Evolutionary conservation across 2,113 vertebrate genomes (phyloP).

Genomic region (Chaenogobius annularis): DNA sequence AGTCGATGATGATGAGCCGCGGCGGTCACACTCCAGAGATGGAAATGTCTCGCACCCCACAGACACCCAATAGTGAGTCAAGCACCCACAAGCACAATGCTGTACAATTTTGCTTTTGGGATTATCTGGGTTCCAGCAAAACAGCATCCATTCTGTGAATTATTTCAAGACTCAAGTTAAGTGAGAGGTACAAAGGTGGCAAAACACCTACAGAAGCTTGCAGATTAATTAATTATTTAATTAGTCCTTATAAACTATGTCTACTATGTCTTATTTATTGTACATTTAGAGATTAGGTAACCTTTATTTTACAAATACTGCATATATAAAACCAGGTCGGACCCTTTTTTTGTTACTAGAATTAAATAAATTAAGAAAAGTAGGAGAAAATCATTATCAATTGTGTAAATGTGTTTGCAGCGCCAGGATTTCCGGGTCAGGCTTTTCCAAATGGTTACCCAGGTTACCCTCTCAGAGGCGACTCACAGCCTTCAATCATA

Average conservation of each 20-base stretch:
- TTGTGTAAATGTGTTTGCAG: conserved; percentile 62
- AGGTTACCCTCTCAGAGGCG: conserved; percentile 85
- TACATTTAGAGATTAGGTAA: not conserved
- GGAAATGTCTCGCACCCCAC: conserved; percentile 83
- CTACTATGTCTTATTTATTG: not conserved
- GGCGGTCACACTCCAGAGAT: conserved; percentile 83
- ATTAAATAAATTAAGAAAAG: no score
- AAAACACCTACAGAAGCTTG: conserved; percentile 1
- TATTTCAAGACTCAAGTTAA: conserved; percentile 20
- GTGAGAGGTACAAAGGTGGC: conserved; percentile 11
- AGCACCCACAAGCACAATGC: conserved; percentile 1
- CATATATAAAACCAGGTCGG: no score
- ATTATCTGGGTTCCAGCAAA: conserved; percentile 28
- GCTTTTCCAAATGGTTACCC: conserved; percentile 93
- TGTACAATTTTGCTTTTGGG: conserved; percentile 22
- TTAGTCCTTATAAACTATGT: not conserved
- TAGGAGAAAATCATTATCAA: not conserved
- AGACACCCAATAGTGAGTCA: conserved; percentile 86
- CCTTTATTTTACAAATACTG: not conserved
- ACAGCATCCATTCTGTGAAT: conserved; percentile 9
- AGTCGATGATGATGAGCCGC: conserved; percentile 89
- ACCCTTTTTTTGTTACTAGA: no score
- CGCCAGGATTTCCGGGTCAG: conserved; percentile 86
- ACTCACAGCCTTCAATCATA: conserved; percentile 85
- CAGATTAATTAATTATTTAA: not conserved